These are phyloP conservation scores for Carcina quercana DNA, from an alignment of 2,888 invertebrate genomes.

Conservation along the genomic window DNA sequence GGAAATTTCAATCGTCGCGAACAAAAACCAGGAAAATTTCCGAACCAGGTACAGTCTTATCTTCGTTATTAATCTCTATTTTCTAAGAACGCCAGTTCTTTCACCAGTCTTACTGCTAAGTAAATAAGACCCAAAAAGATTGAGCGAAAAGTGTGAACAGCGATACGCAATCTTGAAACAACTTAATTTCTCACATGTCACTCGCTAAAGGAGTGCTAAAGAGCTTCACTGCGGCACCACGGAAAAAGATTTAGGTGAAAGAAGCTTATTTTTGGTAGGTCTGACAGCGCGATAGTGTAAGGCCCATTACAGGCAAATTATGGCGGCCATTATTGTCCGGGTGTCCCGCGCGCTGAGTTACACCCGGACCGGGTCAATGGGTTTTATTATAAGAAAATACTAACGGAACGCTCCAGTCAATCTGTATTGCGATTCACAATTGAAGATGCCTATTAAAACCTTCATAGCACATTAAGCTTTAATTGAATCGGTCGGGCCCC, in stretches of 20 bases:
- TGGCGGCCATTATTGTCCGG: constrained; percentile 65
- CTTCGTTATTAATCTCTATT: no score
- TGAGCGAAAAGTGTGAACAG: no score
- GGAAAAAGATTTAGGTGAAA: constrained; percentile 45
- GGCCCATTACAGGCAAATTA: constrained; percentile 71
- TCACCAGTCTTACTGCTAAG: no score
- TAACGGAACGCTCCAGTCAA: constrained; percentile 21
- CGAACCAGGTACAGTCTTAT: no score
- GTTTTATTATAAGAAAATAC: constrained; percentile 60
- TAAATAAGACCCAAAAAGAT: no score
- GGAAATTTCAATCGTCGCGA: no score
- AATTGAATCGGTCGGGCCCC: no score
- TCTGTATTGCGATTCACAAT: constrained; percentile 5
- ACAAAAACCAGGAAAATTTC: no score
- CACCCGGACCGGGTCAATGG: constrained; percentile 58
- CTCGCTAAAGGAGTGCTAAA: constrained; percentile 22
- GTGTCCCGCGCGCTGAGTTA: constrained; percentile 63
- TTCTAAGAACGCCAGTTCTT: no score
- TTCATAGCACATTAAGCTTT: no score
- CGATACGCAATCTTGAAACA: neutral
- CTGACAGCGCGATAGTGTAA: constrained; percentile 71
- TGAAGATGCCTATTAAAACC: no score
- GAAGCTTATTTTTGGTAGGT: constrained; percentile 65
- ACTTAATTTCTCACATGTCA: constrained; percentile 5
- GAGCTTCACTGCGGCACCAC: constrained; percentile 33